Conservation (phyloP, 2,888 invertebrate species). For the Cyclophora albipunctata region DNA sequence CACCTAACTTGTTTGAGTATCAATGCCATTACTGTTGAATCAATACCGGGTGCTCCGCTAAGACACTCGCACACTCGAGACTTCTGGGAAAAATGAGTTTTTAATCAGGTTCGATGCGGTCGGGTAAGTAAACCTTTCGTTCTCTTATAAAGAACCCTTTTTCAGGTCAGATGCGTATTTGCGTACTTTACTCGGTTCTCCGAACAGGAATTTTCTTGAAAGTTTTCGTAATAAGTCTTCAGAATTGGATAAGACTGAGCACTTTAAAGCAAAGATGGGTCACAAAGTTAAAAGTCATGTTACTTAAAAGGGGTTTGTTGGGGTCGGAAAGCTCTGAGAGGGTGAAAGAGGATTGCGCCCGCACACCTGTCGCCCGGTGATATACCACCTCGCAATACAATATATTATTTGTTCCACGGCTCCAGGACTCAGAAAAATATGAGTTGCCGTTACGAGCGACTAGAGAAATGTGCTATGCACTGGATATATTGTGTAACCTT, state of each 20-base stretch:
- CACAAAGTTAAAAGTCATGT: slow-evolving; percentile 75
- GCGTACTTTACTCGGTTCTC: slow-evolving; percentile 17
- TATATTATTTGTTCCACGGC: slow-evolving; percentile 28
- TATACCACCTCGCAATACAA: slow-evolving; percentile 40
- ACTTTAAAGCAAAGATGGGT: slow-evolving; percentile 69
- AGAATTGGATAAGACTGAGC: slow-evolving; percentile 55
- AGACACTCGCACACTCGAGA: too few species aligned
- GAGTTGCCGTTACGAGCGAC: slow-evolving; percentile 14
- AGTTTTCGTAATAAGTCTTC: slow-evolving; percentile 35
- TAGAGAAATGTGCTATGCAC: slow-evolving; percentile 13
- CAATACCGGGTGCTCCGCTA: too few species aligned
- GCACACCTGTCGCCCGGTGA: slow-evolving; percentile 58
- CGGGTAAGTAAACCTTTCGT: not conserved
- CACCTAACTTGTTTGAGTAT: not conserved
- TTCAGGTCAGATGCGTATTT: slow-evolving; percentile 8
- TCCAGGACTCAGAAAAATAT: slow-evolving; percentile 18
- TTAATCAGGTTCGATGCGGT: too few species aligned
- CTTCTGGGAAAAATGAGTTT: too few species aligned
- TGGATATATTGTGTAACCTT: slow-evolving; percentile 6
- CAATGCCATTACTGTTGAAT: not conserved
- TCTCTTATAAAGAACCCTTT: slow-evolving; percentile 4
- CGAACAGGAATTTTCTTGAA: slow-evolving; percentile 28
- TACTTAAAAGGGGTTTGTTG: slow-evolving; percentile 69
- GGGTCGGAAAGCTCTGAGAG: slow-evolving; percentile 57
- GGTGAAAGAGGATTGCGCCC: slow-evolving; percentile 61